A percentile compares a stretch with the other conserved stretches of the same genome.
These are phyloP conservation scores for Piprites chloris DNA, from an alignment of 2,113 vertebrate species.

Conservation along the genomic window DNA sequence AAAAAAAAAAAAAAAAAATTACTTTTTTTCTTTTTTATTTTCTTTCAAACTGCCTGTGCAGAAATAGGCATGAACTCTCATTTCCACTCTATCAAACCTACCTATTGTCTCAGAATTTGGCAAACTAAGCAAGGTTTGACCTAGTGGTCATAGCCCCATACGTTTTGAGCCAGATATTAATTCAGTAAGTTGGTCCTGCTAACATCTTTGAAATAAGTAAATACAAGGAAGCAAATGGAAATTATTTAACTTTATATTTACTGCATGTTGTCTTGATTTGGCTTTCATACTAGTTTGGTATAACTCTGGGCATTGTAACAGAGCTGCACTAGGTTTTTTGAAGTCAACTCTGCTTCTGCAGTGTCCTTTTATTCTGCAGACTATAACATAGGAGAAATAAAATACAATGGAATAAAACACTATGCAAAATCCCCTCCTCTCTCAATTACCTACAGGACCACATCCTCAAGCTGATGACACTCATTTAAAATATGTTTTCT, in stretches of 20 bases:
- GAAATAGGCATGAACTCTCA: background rate
- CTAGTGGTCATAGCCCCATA: background rate
- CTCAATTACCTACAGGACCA: background rate
- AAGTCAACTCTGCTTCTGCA: background rate
- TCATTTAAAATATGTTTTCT: background rate
- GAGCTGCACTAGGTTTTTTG: background rate
- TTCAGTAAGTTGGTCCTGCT: background rate
- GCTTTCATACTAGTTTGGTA: background rate
- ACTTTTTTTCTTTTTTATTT: background rate
- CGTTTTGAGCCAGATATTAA: background rate
- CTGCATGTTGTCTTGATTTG: background rate
- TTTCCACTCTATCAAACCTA: background rate
- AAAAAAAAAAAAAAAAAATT: background rate
- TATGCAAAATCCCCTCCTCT: background rate
- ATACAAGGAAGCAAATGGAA: background rate
- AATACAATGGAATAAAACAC: background rate
- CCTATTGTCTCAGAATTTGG: background rate
- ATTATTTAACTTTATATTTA: background rate
- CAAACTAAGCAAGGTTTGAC: background rate
- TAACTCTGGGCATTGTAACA: background rate
- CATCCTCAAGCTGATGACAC: background rate
- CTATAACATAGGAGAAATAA: background rate
- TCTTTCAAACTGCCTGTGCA: background rate
- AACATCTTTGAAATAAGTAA: background rate
- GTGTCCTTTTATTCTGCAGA: background rate